Evolutionary conservation across 2,888 invertebrate genomes (phyloP).

Genomic region (Drosophila parthenogenetica): DNA sequence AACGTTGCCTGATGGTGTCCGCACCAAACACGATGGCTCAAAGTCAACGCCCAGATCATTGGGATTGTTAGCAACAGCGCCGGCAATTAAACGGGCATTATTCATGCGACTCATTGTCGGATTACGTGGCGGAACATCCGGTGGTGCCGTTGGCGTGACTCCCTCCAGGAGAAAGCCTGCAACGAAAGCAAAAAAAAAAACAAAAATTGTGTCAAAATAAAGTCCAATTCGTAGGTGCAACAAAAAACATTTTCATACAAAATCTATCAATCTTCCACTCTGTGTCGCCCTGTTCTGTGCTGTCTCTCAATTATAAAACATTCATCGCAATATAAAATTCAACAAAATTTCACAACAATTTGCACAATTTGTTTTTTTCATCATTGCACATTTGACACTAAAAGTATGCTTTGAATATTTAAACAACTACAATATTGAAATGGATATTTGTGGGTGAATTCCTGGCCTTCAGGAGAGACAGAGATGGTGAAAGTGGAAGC

Average conservation of each 20-base stretch:
- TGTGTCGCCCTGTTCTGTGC: too few species aligned
- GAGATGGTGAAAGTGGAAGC: background rate
- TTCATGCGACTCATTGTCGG: slow-evolving; percentile 96
- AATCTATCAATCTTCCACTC: too few species aligned
- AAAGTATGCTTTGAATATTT: slow-evolving; percentile 63
- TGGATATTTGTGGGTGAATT: slow-evolving; percentile 21
- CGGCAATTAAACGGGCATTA: slow-evolving; percentile 94
- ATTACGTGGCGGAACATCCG: slow-evolving; percentile 96
- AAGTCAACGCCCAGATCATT: slow-evolving; percentile 91
- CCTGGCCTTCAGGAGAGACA: background rate
- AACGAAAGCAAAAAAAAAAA: slow-evolving; percentile 81
- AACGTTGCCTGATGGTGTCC: slow-evolving; percentile 96
- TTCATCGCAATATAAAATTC: slow-evolving; percentile 36
- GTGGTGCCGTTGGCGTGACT: slow-evolving; percentile 89
- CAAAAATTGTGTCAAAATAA: slow-evolving; percentile 2
- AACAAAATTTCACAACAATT: slow-evolving; percentile 32
- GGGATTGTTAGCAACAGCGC: slow-evolving; percentile 87
- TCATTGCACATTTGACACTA: slow-evolving; percentile 55
- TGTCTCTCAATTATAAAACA: slow-evolving; percentile 33
- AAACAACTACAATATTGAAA: slow-evolving; percentile 54
- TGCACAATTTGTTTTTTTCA: slow-evolving; percentile 4
- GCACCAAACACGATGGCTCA: slow-evolving; percentile 95
- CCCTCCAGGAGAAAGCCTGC: slow-evolving; percentile 95
- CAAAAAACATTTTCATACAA: slow-evolving; percentile 12
- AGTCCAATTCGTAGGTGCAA: slow-evolving; percentile 5